Conservation (phyloP, 1,140 invertebrate genomes). For the Tribolium madens region DNA sequence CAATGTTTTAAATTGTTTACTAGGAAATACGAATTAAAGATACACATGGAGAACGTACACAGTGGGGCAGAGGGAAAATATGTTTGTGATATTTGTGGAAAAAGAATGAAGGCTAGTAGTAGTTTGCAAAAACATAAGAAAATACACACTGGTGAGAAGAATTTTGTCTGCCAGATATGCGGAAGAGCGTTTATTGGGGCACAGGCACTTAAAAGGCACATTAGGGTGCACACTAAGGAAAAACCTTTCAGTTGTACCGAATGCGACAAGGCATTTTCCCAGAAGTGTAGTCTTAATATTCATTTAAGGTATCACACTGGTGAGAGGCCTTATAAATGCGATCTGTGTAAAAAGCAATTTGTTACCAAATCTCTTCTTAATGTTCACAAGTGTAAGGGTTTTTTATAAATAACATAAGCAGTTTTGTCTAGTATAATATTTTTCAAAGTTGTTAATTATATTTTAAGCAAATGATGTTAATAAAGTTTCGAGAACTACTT, state of each 20-base stretch:
- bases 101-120: background rate
- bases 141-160: background rate
- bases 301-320: constrained; percentile 73
- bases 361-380: constrained; percentile 10
- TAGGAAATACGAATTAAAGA: background rate
- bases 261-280: constrained; percentile 73
- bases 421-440: too few species aligned
- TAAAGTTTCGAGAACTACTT: too few species aligned
- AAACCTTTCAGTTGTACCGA: constrained; percentile 66
- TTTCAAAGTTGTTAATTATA: too few species aligned
- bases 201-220: constrained; percentile 47
- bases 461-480: too few species aligned
- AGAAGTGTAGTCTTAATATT: constrained; percentile 71
- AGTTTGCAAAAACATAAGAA: background rate
- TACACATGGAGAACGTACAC: background rate
- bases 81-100: background rate
- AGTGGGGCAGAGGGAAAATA: background rate
- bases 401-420: too few species aligned
- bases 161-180: background rate
- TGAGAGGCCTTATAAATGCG: constrained; percentile 63
- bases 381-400: background rate
- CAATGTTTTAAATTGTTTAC: background rate
- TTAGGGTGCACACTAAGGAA: constrained; percentile 65
- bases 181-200: background rate
- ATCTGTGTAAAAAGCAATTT: constrained; percentile 13